Conservation (phyloP, 2,888 invertebrate species). For the Thumatha senex region DNA sequence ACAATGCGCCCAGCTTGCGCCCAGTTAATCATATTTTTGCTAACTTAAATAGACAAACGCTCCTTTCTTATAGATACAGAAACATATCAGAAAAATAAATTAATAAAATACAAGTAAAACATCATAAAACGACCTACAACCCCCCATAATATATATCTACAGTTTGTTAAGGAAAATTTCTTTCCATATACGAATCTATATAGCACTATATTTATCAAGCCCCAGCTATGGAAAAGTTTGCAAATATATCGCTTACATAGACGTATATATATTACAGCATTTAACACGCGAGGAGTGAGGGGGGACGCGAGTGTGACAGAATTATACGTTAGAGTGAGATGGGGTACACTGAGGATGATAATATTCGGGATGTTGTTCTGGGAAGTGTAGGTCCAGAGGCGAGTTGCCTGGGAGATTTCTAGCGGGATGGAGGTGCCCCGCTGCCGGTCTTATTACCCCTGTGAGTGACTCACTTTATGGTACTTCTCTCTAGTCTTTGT, state of each 20-base stretch:
- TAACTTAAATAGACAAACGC: too few relatives aligned
- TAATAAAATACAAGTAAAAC: too few relatives aligned
- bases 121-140: too few relatives aligned
- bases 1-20: too few relatives aligned
- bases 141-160: too few relatives aligned
- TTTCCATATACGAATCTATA: too few relatives aligned
- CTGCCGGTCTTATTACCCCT: conserved; percentile 77
- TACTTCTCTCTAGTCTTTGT: conserved; percentile 26
- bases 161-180: too few relatives aligned
- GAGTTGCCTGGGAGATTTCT: conserved; percentile 80
- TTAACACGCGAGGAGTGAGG: conserved; percentile 59
- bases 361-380: conserved; percentile 47
- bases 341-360: conserved; percentile 24
- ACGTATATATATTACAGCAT: conserved; percentile 49
- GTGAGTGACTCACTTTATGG: conserved; percentile 57
- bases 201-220: too few relatives aligned
- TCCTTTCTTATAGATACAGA: too few relatives aligned
- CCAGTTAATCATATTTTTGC: too few relatives aligned
- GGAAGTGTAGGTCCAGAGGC: conserved; percentile 46
- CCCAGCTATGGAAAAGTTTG: conserved; percentile 37
- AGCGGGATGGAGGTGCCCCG: conserved; percentile 80
- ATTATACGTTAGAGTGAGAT: conserved; percentile 20
- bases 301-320: conserved; percentile 50
- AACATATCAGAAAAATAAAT: too few relatives aligned
- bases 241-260: conserved; percentile 53